phyloP scores from a whole-genome alignment of 2,797 vertebrate species.

The Otolemur crassicaudatus region DNA sequence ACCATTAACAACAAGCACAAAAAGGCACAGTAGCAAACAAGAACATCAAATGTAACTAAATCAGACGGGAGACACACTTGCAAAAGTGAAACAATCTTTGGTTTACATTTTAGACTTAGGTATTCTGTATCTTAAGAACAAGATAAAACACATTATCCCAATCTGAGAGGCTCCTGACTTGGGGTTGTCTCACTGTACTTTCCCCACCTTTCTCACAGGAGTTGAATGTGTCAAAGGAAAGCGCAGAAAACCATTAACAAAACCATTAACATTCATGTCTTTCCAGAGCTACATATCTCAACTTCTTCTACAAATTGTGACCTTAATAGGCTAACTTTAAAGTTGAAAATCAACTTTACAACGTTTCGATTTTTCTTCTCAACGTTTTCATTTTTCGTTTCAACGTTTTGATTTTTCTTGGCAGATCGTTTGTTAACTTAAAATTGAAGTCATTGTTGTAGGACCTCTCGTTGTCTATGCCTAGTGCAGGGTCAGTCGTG shows the following conservation, averaged over 20 bases:
- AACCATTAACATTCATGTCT: background rate
- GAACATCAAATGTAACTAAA: background rate
- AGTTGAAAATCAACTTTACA: background rate
- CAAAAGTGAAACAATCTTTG: background rate
- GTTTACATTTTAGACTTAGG: background rate
- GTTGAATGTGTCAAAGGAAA: conserved; percentile 9
- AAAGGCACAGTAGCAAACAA: background rate
- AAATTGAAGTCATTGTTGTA: background rate
- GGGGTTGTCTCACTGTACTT: background rate
- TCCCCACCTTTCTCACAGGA: background rate
- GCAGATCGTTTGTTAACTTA: background rate
- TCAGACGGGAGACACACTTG: background rate
- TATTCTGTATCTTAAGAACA: background rate
- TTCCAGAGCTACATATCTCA: background rate
- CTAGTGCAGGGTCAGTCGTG: background rate
- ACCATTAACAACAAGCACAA: background rate
- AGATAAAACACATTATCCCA: background rate
- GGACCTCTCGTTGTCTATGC: background rate
- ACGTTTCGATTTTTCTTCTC: background rate
- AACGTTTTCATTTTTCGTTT: background rate
- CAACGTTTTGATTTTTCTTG: background rate
- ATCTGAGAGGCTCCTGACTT: background rate
- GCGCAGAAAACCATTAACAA: background rate
- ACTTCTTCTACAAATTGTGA: background rate
- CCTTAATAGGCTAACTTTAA: background rate